A percentile compares a stretch with the other conserved stretches of the same genome.
Evolutionary conservation across 2,888 invertebrate genomes (phyloP).

Genomic region (Megaustenia siamemsis): DNA sequence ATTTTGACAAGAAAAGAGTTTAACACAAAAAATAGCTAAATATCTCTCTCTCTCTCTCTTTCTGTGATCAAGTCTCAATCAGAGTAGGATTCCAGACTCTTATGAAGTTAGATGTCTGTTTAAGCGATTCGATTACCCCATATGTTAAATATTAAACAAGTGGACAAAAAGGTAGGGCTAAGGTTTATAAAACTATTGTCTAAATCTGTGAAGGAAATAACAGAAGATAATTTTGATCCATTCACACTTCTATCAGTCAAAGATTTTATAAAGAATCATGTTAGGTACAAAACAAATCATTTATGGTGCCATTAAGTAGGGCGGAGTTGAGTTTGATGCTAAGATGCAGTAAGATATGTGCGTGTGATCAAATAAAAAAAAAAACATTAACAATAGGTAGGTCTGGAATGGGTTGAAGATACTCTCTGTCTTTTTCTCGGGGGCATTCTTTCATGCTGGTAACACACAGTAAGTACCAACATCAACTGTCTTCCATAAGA

Average conservation of each 20-base stretch:
- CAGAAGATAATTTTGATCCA: neutral
- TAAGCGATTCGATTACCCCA: too few relatives aligned
- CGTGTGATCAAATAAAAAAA: neutral
- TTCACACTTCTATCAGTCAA: neutral
- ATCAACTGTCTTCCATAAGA: constrained; percentile 58
- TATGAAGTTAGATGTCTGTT: too few relatives aligned
- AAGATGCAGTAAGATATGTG: constrained; percentile 2
- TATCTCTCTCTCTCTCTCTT: too few relatives aligned
- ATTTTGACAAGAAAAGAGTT: too few relatives aligned
- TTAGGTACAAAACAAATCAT: neutral
- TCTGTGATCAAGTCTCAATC: too few relatives aligned
- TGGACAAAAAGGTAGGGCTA: neutral
- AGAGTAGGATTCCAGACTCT: too few relatives aligned
- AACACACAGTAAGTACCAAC: neutral
- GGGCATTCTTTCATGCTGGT: neutral
- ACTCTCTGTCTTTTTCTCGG: neutral
- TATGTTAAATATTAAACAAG: neutral
- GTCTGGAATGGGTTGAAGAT: constrained; percentile 23
- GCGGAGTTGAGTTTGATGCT: neutral
- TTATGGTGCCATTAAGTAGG: neutral
- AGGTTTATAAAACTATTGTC: neutral
- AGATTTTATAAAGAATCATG: neutral
- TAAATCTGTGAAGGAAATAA: neutral
- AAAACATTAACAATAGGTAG: constrained; percentile 3
- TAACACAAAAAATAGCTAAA: too few relatives aligned